Conservation (phyloP, 2,888 invertebrate species). For the Chymomyza fuscimana region DNA sequence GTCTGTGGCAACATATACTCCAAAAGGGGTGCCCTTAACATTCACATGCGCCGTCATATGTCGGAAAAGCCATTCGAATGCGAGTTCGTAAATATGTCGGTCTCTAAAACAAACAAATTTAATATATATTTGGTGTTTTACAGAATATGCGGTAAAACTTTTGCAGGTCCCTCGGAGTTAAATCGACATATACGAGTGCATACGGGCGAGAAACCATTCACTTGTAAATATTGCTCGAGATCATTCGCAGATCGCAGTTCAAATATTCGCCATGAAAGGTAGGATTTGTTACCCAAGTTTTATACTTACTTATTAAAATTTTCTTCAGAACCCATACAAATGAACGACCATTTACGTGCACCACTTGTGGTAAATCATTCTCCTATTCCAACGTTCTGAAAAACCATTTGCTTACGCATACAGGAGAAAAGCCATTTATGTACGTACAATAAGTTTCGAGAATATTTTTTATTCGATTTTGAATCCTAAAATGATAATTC, state of each 20-base stretch:
- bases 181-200: conserved; percentile 79
- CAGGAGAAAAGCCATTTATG: conserved; percentile 77
- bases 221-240: conserved; percentile 78
- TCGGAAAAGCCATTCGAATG: conserved; percentile 78
- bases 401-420: conserved; percentile 79
- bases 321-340: conserved; percentile 78
- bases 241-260: conserved; percentile 79
- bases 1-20: conserved; percentile 79
- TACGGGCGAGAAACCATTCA: conserved; percentile 78
- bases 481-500: background rate
- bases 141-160: conserved; percentile 76
- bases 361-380: conserved; percentile 78
- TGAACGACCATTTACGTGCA: conserved; percentile 77
- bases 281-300: background rate
- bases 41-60: conserved; percentile 79
- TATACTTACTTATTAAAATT: background rate
- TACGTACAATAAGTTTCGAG: conserved; percentile 37
- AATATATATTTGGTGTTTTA: conserved; percentile 1
- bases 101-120: background rate
- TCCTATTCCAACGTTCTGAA: conserved; percentile 79
- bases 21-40: conserved; percentile 76
- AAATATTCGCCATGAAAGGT: conserved; percentile 79
- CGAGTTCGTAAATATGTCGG: conserved; percentile 65
- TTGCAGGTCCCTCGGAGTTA: conserved; percentile 78
- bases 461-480: background rate